Evolutionary conservation across 1,140 invertebrate genomes (phyloP).

Genomic region (Leptopilina clavipes): DNA sequence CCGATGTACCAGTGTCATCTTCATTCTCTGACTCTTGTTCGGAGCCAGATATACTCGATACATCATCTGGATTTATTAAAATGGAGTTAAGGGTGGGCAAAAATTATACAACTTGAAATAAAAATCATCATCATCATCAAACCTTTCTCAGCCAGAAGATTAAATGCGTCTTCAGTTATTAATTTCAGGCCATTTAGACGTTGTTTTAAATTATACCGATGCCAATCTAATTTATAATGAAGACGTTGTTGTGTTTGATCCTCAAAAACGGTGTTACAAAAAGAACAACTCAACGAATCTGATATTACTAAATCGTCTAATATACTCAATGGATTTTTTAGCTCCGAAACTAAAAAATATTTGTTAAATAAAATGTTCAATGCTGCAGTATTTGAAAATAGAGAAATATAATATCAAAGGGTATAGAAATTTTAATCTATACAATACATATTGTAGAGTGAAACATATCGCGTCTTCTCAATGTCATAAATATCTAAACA

Average conservation of each 20-base stretch:
- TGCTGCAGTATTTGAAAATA: no score
- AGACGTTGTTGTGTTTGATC: conserved; percentile 73
- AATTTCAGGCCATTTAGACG: conserved; percentile 76
- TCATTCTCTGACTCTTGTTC: conserved; percentile 79
- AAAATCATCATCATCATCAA: no score
- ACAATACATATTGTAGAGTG: no score
- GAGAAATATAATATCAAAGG: no score
- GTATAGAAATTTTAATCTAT: no score
- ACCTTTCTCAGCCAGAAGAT: conserved; percentile 67
- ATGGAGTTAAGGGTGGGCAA: no score
- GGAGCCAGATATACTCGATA: conserved; percentile 86
- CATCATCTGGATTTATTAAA: conserved; percentile 76
- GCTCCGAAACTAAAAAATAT: conserved; percentile 60
- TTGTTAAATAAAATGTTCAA: no score
- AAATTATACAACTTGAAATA: conserved; percentile 17
- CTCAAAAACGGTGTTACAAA: conserved; percentile 74
- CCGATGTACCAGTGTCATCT: conserved; percentile 74
- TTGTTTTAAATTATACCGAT: conserved; percentile 83
- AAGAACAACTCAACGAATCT: conserved; percentile 76
- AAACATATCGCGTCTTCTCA: no score
- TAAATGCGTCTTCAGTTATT: conserved; percentile 78
- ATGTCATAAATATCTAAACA: no score
- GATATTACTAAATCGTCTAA: conserved; percentile 72
- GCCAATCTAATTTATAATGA: conserved; percentile 84
- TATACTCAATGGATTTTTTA: conserved; percentile 56